Base-by-base conservation (phyloP, 2,797 vertebrate genomes). In the Bryconaethiops microstoma region DNA sequence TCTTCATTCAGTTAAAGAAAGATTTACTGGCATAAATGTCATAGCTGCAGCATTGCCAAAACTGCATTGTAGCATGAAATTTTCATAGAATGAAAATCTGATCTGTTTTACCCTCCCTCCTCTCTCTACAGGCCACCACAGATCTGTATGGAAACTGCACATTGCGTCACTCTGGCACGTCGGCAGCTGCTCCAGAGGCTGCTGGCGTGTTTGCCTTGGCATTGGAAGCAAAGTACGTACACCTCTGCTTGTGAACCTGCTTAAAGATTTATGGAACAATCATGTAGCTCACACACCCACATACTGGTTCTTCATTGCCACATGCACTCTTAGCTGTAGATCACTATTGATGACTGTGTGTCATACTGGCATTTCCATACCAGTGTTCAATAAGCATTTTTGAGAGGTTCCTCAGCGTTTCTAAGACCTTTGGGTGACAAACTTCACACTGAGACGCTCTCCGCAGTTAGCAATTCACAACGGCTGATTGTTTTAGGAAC, bases 81-180 rank as follows among this genome's bases (percentile, higher is more conserved):
- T 25, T 68, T 68, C 40, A 42, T 68, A 68, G 19, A 70, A n/a
- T 60, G 21, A 21, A 6, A 7, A 13, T 60, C 23, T 73, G 23
- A 23, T 78, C 57, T 77, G 78, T 88, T 76, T 60, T 10, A 7
- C 21, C 0, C 57, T 21, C 9, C 21, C 59, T 25, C 81, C 59
- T 29, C 65, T 82, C 17, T 84, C 86, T 90, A 78, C 90, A 99
- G 98, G 98, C 98, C 62, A 99, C 98, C n/a, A 99, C 98, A 52
- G 98, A 99, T 91, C 87, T 99, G 87, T 99, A 99, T 7, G 98
- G 98, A 76, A 99, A 99, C 94, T 99, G 98, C 86, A 99, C 98
- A 0, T 92, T 99, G 87, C 96, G 97, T 84, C 98, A 99, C 85
- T 99, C 98, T 0, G 98, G 98, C 86, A 99, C 98, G 1, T 99